A percentile compares a stretch with the other conserved stretches of the same genome.
phyloP scores from a whole-genome alignment of 1,140 invertebrate genomes.

The Neotoxoptera formosana region DNA sequence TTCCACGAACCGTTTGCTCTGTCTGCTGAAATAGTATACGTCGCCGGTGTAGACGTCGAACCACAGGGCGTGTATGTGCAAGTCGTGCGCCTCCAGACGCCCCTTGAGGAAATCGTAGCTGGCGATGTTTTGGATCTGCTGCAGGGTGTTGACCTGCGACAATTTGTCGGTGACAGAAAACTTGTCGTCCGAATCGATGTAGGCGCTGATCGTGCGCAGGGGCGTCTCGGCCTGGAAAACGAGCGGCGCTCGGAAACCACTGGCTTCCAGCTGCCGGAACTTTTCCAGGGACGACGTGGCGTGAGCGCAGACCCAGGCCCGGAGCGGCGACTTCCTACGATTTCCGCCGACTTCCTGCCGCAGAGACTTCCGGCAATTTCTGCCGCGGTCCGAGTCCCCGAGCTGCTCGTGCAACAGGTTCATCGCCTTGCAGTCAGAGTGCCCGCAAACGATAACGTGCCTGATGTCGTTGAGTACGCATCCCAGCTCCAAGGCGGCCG shows the following conservation, averaged over 20 bases:
- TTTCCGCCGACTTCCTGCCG: no score
- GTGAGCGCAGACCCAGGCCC: slow-evolving; percentile 91
- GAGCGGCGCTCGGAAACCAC: slow-evolving; percentile 75
- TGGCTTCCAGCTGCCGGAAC: slow-evolving; percentile 76
- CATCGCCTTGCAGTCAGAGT: slow-evolving; percentile 98
- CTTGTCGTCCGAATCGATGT: slow-evolving; percentile 92
- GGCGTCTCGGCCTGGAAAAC: slow-evolving; percentile 87
- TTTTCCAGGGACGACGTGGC: slow-evolving; percentile 82
- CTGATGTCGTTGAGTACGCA: slow-evolving; percentile 92
- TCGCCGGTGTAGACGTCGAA: slow-evolving; percentile 97
- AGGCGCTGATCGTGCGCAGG: slow-evolving; percentile 86
- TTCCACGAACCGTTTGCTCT: slow-evolving; percentile 81
- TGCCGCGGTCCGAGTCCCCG: slow-evolving; percentile 74
- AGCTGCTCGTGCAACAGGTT: slow-evolving; percentile 89
- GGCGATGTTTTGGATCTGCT: slow-evolving; percentile 93
- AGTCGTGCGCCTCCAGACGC: slow-evolving; percentile 78
- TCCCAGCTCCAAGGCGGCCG: slow-evolving; percentile 91
- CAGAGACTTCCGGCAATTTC: no score
- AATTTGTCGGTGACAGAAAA: slow-evolving; percentile 91
- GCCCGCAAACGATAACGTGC: slow-evolving; percentile 94
- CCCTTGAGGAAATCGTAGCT: slow-evolving; percentile 92
- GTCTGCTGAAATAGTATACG: slow-evolving; percentile 91
- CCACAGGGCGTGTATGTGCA: slow-evolving; percentile 94
- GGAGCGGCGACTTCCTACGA: slow-evolving; percentile 82
- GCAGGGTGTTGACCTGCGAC: slow-evolving; percentile 92